Evolutionary conservation across 2,113 vertebrate genomes (phyloP).

Genomic region (Mustelus asterias): DNA sequence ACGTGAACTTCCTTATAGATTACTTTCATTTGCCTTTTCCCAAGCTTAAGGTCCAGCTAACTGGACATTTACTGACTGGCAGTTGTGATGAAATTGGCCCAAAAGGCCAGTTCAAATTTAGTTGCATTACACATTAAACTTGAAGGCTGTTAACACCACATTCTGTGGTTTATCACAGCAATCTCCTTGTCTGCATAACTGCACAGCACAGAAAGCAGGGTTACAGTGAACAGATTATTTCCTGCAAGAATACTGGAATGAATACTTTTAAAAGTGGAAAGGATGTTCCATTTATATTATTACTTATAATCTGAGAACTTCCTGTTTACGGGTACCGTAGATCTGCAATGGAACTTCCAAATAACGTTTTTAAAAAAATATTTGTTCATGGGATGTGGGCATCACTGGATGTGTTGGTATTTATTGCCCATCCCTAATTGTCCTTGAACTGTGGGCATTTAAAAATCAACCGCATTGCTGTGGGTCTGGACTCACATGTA

Average conservation of each 20-base stretch:
- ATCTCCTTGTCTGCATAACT: not conserved
- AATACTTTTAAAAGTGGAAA: not conserved
- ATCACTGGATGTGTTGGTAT: no score
- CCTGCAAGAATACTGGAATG: not conserved
- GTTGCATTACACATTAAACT: not conserved
- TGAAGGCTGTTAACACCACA: not conserved
- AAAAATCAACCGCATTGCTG: no score
- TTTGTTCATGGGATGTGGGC: no score
- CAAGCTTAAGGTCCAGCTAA: not conserved
- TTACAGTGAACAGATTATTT: not conserved
- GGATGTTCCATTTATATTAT: not conserved
- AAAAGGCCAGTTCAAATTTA: not conserved
- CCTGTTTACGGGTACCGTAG: not conserved
- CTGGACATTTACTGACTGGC: not conserved
- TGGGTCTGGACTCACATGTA: no score
- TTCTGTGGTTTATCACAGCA: not conserved
- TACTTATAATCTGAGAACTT: not conserved
- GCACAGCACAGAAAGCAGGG: not conserved
- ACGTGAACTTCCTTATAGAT: not conserved
- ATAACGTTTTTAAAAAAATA: no score
- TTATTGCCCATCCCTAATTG: no score
- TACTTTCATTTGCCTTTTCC: not conserved
- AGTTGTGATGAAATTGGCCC: not conserved
- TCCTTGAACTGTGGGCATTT: no score
- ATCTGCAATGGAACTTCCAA: not conserved